Evolutionary conservation across 1,140 invertebrate genomes (phyloP), one percentile per base, ranked within the genome.

Genomic region (Acromyrmex echinatior): DNA sequence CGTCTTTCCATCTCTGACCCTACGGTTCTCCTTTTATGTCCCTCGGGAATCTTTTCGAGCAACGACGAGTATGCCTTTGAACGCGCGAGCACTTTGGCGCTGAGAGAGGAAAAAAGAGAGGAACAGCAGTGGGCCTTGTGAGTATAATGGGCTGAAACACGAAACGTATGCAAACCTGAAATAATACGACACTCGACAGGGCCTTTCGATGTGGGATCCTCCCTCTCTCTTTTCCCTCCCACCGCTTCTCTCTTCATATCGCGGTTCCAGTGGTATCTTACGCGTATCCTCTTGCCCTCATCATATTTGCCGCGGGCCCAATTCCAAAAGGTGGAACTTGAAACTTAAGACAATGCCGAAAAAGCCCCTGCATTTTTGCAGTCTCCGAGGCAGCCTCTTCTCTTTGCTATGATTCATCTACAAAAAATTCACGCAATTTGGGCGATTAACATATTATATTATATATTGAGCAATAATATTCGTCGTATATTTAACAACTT

Each of bases 321-420:
- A 78, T 88, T 87, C 71, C 66, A 53, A 88, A 70, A 88, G 90
- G 16, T 79, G 79, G 78, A 87, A 88, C 88, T 89, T 91, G 92
- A 93, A 92, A 93, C 92, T 87, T 88, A 88, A 93, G 92, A 93
- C 92, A 92, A 90, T 92, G 74, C 90, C 87, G 60, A 91, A 91
- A 91, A 79, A 87, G 84, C 73, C 65, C 62, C 21, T 68, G 62
- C n/a, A 63, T 65, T 86, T 49, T 10, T 62, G 18, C 31, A 16
- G 71, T 35, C 70, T 25, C 25, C 25, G 77, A 60, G 76, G 31
- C 65, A 65, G 65, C 6, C 45, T 66, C 31, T 66, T 60, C 25
- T 70, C 39, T 51, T 35, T 18, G 10, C 39, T 14, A n/a, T 39
- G 63, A 58, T 49, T 89, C 77, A 58, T 21, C 12, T 31, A n/a